Base-by-base conservation (phyloP, 1,140 invertebrate species). In the Chionoecetes opilio region DNA sequence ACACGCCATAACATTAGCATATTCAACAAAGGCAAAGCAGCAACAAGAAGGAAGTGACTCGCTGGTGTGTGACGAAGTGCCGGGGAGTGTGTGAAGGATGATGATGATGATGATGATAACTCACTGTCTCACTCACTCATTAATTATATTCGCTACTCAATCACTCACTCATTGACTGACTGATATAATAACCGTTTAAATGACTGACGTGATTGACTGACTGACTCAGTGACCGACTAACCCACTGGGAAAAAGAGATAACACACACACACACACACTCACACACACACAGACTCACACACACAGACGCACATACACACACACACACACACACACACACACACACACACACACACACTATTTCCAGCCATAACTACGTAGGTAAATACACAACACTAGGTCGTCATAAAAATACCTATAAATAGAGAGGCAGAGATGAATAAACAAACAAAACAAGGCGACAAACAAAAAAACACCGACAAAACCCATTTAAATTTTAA, bases 401-500 rank as follows among this genome's bases (percentile, higher is more conserved):
- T 14, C 9, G 46, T 3, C 46, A 53, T 53, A 53, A 53, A 53
- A 53, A 53, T 2, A 53, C 46, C 11, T 53, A 53, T 53, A 53
- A 53, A 53, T 53, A 53, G n/a, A n/a, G 46, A 53, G 46, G 21
- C 11, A 53, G 2, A 53, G n/a, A 21, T n/a, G 63, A 75, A 75
- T n/a, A 75, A n/a, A 75, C n/a, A 75, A 75, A 75, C 63, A 75
- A 75, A 75, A 75, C 63, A 75, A 21, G 21, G 63, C 5, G n/a
- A n/a, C 63, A 0, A n/a, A n/a, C 8, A 75, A n/a, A n/a, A n/a
- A n/a, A n/a, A n/a, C n/a, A n/a, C n/a, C n/a, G n/a, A n/a, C 11
- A 75, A 75, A 75, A n/a, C n/a, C n/a, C n/a, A n/a, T n/a, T n/a
- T n/a, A n/a, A 17, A 75, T 75, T n/a, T 75, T 75, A 75, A 75